Evolutionary conservation across 2,797 vertebrate genomes (phyloP).

Genomic region (Labroides dimidiatus): DNA sequence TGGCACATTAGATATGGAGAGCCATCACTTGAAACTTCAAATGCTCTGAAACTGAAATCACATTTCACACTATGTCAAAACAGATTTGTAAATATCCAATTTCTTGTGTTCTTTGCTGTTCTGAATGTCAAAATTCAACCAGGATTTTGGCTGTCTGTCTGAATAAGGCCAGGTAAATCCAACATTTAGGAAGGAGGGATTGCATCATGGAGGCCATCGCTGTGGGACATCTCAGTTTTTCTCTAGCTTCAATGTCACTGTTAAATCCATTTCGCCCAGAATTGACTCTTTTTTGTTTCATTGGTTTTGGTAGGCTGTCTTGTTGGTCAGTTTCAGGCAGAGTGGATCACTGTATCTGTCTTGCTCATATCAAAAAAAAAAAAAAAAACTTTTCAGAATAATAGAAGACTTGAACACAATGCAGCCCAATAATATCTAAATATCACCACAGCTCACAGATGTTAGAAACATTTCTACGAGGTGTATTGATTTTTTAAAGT

Average conservation of each 20-base stretch:
- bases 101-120: not conserved
- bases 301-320: constrained; percentile 50
- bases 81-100: not conserved
- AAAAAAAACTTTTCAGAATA: too few species aligned
- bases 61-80: not conserved
- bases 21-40: not conserved
- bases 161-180: not conserved
- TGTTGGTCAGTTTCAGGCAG: constrained; percentile 66
- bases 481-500: too few species aligned
- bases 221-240: constrained; percentile 16
- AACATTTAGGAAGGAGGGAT: not conserved
- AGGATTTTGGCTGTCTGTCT: not conserved
- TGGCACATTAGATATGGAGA: too few species aligned
- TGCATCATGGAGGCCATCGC: constrained; percentile 7
- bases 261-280: constrained; percentile 10
- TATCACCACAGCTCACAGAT: too few species aligned
- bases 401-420: too few species aligned
- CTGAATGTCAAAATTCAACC: not conserved
- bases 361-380: constrained; percentile 57
- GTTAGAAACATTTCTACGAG: too few species aligned
- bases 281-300: constrained; percentile 53
- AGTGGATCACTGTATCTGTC: constrained; percentile 51
- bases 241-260: constrained; percentile 42
- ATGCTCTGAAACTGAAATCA: not conserved
- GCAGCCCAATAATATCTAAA: too few species aligned